These are phyloP conservation scores for Catagonus wagneri DNA, from an alignment of 2,113 vertebrate genomes.

Conservation along the genomic window DNA sequence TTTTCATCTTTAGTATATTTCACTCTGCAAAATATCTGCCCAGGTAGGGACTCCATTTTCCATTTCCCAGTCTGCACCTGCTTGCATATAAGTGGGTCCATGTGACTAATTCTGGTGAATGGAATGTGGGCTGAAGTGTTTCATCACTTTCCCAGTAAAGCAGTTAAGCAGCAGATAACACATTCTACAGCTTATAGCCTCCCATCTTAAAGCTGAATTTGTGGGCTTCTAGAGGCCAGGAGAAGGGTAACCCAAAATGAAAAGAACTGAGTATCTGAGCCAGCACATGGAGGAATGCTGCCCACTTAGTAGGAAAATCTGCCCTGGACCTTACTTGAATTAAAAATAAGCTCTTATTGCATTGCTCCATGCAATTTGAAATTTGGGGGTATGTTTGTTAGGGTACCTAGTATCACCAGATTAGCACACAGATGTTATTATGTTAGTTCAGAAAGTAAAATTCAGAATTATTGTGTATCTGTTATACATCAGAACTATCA, in stretches of 20 bases:
- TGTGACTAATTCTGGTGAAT: background rate
- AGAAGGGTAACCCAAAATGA: background rate
- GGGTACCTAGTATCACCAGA: background rate
- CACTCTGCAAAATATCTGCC: background rate
- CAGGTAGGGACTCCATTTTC: background rate
- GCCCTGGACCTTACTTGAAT: background rate
- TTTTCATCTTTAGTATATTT: background rate
- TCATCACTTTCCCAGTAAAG: background rate
- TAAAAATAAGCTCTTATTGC: background rate
- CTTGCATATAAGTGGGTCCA: background rate
- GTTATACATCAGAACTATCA: slow-evolving; percentile 23
- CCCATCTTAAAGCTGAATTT: background rate
- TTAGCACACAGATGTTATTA: background rate
- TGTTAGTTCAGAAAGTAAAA: slow-evolving; percentile 41
- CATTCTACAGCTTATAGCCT: background rate
- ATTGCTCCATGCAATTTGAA: slow-evolving; percentile 9
- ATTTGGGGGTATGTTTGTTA: background rate
- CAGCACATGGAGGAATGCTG: background rate
- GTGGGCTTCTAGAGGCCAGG: background rate
- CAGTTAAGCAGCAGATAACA: background rate
- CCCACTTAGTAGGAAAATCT: background rate
- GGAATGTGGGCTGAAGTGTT: background rate
- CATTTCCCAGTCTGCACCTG: background rate
- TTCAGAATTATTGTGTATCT: background rate
- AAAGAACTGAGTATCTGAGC: background rate